A percentile compares a stretch with the other conserved stretches of the same genome.
phyloP scores from a whole-genome alignment of 2,797 vertebrate genomes.

The Leuciscus waleckii region DNA sequence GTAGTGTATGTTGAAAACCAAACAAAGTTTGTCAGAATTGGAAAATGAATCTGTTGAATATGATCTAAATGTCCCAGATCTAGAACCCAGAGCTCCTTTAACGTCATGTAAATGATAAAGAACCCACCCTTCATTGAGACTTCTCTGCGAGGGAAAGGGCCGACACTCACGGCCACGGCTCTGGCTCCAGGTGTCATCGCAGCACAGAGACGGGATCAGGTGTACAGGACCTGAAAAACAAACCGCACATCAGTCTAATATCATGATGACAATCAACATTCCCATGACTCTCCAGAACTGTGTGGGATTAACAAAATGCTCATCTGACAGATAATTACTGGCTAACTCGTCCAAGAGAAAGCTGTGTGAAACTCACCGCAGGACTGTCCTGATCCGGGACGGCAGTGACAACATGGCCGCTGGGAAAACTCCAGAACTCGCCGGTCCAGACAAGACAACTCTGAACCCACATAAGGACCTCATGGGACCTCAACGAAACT shows the following conservation, averaged over 20 bases:
- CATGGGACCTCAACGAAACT: slow-evolving; percentile 86
- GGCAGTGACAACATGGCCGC: slow-evolving; percentile 85
- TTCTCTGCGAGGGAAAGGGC: slow-evolving; percentile 80
- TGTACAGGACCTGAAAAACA: slow-evolving; percentile 84
- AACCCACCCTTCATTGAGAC: slow-evolving; percentile 84
- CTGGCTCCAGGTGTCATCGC: slow-evolving; percentile 84
- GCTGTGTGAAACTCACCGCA: slow-evolving; percentile 80
- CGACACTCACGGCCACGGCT: slow-evolving; percentile 76
- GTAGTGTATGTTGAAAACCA: background rate
- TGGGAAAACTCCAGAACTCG: slow-evolving; percentile 79
- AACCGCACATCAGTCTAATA: background rate
- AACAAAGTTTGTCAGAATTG: background rate
- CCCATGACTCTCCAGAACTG: background rate
- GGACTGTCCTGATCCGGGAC: slow-evolving; percentile 78
- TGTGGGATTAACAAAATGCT: background rate
- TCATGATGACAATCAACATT: background rate
- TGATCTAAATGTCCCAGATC: background rate
- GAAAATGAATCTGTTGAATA: background rate
- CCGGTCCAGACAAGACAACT: slow-evolving; percentile 89
- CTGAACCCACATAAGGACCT: slow-evolving; percentile 86
- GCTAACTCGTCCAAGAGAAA: background rate
- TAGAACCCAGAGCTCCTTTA: too few relatives aligned
- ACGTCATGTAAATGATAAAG: background rate
- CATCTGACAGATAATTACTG: background rate
- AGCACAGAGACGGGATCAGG: slow-evolving; percentile 88